Conservation (phyloP, 2,797 vertebrate genomes). For the Ctenopoma kingsleyae region DNA sequence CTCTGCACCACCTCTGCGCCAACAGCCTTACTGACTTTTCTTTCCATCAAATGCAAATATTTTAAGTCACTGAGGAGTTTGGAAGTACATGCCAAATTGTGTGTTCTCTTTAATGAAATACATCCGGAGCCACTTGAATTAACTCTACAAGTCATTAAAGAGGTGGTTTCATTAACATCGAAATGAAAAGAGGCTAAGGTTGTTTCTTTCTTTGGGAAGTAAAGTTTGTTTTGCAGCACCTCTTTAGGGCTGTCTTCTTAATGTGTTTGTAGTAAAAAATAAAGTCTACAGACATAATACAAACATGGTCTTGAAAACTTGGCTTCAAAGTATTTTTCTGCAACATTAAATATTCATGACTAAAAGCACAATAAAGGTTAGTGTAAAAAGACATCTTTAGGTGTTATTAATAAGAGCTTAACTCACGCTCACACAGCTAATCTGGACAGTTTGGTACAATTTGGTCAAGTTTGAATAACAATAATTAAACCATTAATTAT, state of each 20-base stretch:
- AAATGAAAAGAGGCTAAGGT: neutral
- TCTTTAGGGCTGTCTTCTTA: neutral
- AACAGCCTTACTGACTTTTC: constrained; percentile 31
- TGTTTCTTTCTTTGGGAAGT: neutral
- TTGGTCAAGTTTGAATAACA: neutral
- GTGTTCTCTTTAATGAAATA: constrained; percentile 23
- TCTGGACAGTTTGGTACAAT: neutral
- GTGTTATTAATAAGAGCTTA: neutral
- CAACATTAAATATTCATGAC: constrained; percentile 1
- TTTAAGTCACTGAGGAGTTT: neutral
- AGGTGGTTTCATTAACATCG: neutral
- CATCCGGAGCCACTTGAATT: constrained; percentile 2
- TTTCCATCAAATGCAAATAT: neutral
- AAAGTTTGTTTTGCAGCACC: neutral
- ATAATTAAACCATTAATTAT: neutral
- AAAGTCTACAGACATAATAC: neutral
- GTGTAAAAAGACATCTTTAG: neutral
- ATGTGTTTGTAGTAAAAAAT: too few species aligned
- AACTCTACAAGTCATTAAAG: neutral
- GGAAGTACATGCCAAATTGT: neutral
- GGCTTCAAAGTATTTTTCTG: neutral
- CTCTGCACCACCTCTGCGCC: constrained; percentile 5
- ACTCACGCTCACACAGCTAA: neutral
- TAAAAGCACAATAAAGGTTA: neutral
- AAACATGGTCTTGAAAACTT: neutral